Evolutionary conservation across 2,888 invertebrate genomes (phyloP), one percentile per base, ranked within the genome.

Genomic region (Hofmannophila pseudospretella): DNA sequence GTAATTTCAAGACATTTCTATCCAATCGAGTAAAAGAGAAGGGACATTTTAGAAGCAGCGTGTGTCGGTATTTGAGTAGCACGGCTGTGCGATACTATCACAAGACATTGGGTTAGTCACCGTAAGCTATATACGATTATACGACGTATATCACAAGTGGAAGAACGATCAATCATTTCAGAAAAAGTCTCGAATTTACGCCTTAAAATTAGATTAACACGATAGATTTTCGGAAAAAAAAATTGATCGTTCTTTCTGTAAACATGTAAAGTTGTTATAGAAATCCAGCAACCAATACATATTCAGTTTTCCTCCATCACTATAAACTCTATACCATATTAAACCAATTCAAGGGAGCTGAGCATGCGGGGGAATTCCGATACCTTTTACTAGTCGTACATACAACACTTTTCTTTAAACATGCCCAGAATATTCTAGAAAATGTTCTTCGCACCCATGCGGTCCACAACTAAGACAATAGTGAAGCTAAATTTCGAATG

Each of bases 61-160:
- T 10, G 22, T 22, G 22, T 5, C 8, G 19, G 11, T 27, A 2
- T 23, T 30, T 30, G 12, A 33, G 25, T 25, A 30, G 34, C 26
- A 34, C 35, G 27, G 32, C 25, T 43, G 39, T 43, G 45, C 42
- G 31, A 16, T 35, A 36, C 44, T 44, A 43, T 34, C 39, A 50
- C 41, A 40, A 38, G 38, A 47, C 35, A 11, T 20, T 33, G 28
- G 34, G 44, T 47, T 46, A 47, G 47, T 47, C 31, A 39, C 27
- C 35, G 16, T 30, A 46, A 46, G 41, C 45, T 35, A 29, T n/a
- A n/a, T n/a, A n/a, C n/a, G n/a, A n/a, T n/a, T n/a, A n/a, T n/a
- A n/a, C n/a, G n/a, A n/a, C n/a, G n/a, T n/a, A n/a, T n/a, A n/a
- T n/a, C n/a, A n/a, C n/a, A n/a, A n/a, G n/a, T n/a, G n/a, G n/a